Percentiles rank a stretch among this genome's conserved stretches.
Evolutionary conservation across 2,888 invertebrate genomes (phyloP).

Genomic region (Axea sp.): DNA sequence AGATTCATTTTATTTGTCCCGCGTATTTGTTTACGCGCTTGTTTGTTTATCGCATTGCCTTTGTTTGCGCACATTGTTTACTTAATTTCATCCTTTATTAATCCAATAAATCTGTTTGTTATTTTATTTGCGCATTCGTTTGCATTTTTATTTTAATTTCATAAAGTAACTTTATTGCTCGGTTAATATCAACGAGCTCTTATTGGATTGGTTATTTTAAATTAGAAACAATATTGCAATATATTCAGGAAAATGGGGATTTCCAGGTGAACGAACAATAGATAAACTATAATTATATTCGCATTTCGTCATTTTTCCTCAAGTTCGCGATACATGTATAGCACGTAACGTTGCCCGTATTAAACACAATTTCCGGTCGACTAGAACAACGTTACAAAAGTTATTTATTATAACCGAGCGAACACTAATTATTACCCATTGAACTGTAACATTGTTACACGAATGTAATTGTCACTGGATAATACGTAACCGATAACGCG

Average conservation of each 20-base stretch:
- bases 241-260: not conserved
- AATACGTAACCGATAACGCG: conserved; percentile 50
- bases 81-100: too few relatives aligned
- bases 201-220: not conserved
- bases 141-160: too few relatives aligned
- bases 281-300: conserved; percentile 22
- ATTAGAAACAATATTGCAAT: not conserved
- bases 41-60: too few relatives aligned
- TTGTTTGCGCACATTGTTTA: too few relatives aligned
- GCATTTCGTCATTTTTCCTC: conserved; percentile 39
- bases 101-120: too few relatives aligned
- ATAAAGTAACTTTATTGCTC: too few relatives aligned
- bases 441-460: conserved; percentile 56
- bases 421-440: conserved; percentile 51
- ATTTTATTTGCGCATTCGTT: too few relatives aligned
- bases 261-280: conserved; percentile 31
- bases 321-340: conserved; percentile 23
- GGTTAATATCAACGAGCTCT: too few relatives aligned
- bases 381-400: conserved; percentile 46
- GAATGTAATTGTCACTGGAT: conserved; percentile 52
- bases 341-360: conserved; percentile 20
- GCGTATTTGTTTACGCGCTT: too few relatives aligned
- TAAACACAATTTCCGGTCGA: conserved; percentile 51
- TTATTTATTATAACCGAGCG: conserved; percentile 54
- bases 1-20: too few relatives aligned